These are phyloP conservation scores for Ptychoptera albimana DNA, from an alignment of 2,888 invertebrate genomes.

Conservation along the genomic window DNA sequence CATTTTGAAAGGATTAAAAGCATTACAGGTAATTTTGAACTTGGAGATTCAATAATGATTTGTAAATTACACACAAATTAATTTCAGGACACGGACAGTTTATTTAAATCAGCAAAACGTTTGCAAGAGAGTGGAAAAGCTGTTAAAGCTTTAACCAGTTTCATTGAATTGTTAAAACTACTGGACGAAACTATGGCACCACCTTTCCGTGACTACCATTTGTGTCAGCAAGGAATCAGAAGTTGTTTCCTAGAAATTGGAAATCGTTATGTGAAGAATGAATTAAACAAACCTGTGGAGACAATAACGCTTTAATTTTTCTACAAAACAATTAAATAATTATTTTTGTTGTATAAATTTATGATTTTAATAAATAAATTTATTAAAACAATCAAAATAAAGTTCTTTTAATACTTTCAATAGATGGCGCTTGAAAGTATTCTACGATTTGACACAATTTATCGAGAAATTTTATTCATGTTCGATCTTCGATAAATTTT, in stretches of 20 bases:
- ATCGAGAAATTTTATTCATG: too few relatives aligned
- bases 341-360: too few relatives aligned
- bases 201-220: slow-evolving; percentile 58
- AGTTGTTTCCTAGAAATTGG: slow-evolving; percentile 52
- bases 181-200: slow-evolving; percentile 51
- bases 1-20: slow-evolving; percentile 56
- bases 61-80: slow-evolving; percentile 6
- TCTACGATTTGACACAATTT: too few relatives aligned
- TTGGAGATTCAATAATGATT: too few relatives aligned
- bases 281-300: too few relatives aligned
- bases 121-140: slow-evolving; percentile 45
- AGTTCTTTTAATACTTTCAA: too few relatives aligned
- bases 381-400: too few relatives aligned
- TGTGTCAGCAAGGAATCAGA: slow-evolving; percentile 55
- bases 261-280: slow-evolving; percentile 15
- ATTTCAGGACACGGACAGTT: slow-evolving; percentile 49
- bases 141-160: slow-evolving; percentile 45
- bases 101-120: slow-evolving; percentile 44
- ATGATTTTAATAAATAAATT: too few relatives aligned
- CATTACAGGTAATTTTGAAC: slow-evolving; percentile 55
- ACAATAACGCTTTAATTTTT: too few relatives aligned
- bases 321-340: too few relatives aligned
- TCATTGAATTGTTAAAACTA: slow-evolving; percentile 45
- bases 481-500: too few relatives aligned
- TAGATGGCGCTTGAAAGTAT: too few relatives aligned